Base-by-base conservation (phyloP, 2,797 vertebrate genomes). In the Lycodopsis pacificus region DNA sequence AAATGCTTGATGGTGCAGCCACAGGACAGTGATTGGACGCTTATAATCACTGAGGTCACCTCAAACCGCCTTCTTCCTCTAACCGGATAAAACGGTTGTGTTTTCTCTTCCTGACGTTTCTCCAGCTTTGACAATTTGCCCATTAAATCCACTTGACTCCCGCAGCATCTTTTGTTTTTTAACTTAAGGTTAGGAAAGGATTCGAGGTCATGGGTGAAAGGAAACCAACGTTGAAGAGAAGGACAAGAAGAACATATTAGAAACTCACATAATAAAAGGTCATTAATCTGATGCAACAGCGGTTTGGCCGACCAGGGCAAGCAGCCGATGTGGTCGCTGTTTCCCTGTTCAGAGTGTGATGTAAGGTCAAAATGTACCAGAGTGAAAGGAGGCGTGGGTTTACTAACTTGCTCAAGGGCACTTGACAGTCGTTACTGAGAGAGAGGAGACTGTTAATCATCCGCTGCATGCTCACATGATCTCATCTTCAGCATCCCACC, bases 381-480 rank as follows among this genome's bases (percentile, higher is more conserved):
- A 65, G 81, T 56, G 56, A 78, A 74, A 65, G 74, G 65, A 64
- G 76, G 72, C 25, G 59, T 77, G 74, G 72, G 76, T 82, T 71
- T 66, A 32, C 20, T 38, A 74, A 84, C 78, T 86, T 88, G 86
- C 89, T 87, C 86, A 91, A 93, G 89, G 89, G 85, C 87, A 85
- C 81, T 83, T 88, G 81, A 79, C 73, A 74, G 76, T 79, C 53
- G 65, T 82, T 68, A 84, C 75, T 30, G 66, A 67, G 63, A 79
- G 84, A 87, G 81, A 73, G 70, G 75, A 83, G 77, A 79, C 68
- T 75, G 84, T 88, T 91, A 90, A 91, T 92, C 85, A 89, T 89
- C 86, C 79, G 3, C 68, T 80, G 75, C 85, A 84, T 89, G 85
- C 81, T 89, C 78, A 85, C 72, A 89, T 89, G 82, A 92, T 89